Evolutionary conservation across 2,113 vertebrate species (phyloP).

Genomic region (Chlamydotis undulata): DNA sequence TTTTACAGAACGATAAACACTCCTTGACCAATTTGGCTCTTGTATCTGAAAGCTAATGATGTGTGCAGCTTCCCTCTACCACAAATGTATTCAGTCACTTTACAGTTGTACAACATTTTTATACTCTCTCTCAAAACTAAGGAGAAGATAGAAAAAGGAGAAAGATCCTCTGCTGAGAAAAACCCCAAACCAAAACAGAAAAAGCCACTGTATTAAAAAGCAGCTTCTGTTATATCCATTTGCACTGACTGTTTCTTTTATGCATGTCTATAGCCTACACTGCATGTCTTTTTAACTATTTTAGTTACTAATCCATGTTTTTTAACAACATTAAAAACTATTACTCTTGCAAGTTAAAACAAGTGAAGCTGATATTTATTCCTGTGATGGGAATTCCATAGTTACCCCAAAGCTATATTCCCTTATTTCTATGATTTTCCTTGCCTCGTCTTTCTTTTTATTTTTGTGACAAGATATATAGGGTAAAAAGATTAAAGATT

Average conservation of each 20-base stretch:
- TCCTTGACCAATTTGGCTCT: not conserved
- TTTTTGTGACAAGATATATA: not conserved
- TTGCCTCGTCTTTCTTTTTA: not conserved
- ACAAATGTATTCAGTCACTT: not conserved
- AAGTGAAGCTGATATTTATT: not conserved
- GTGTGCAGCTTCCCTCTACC: not conserved
- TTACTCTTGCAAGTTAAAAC: not conserved
- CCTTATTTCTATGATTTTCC: not conserved
- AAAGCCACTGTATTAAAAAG: not conserved
- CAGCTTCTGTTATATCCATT: not conserved
- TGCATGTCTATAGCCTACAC: not conserved
- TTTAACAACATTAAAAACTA: not conserved
- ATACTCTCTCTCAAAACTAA: not conserved
- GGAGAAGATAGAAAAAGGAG: not conserved
- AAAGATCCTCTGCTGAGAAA: not conserved
- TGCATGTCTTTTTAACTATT: not conserved
- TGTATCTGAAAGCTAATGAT: not conserved
- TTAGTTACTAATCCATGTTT: not conserved
- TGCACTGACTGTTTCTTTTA: not conserved
- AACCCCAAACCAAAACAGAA: not conserved
- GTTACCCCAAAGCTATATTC: not conserved
- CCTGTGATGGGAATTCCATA: not conserved
- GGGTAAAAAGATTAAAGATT: not conserved
- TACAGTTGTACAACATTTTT: not conserved
- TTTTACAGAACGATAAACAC: not conserved